Evolutionary conservation across 2,113 vertebrate species (phyloP).

Genomic region (Anas platyrhynchos): DNA sequence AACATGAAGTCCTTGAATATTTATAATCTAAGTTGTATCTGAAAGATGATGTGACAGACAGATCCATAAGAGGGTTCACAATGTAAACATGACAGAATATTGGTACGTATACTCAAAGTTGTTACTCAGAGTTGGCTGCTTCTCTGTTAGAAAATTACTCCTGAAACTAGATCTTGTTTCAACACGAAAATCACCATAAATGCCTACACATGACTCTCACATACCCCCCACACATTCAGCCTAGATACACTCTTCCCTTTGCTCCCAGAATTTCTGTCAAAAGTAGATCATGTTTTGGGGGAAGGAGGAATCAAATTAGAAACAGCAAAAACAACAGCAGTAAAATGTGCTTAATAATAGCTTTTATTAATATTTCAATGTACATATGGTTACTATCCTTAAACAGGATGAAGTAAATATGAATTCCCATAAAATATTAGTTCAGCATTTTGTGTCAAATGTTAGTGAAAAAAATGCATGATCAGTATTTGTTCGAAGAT

Average conservation of each 20-base stretch:
- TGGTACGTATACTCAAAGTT: not conserved
- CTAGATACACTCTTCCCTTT: not conserved
- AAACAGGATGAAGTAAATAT: not conserved
- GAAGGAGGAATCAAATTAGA: not conserved
- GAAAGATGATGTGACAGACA: not conserved
- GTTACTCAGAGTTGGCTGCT: not conserved
- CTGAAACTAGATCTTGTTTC: not conserved
- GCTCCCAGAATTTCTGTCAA: not conserved
- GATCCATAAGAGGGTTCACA: not conserved
- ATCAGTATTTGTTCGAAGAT: not conserved
- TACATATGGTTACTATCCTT: not conserved
- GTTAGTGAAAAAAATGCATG: not conserved
- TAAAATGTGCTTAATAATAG: not conserved
- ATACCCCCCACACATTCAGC: not conserved
- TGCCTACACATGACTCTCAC: not conserved
- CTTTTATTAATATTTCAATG: not conserved
- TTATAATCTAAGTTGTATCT: not conserved
- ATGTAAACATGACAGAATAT: not conserved
- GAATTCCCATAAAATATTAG: not conserved
- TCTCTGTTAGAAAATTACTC: not conserved
- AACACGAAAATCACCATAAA: not conserved
- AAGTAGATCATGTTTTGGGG: not conserved
- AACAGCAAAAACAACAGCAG: not conserved
- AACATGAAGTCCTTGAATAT: not conserved
- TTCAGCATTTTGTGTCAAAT: not conserved